These are phyloP conservation scores for Ephydatia muelleri DNA, from an alignment of 37 sponge, comb jelly and placozoan genomes.

Conservation along the genomic window DNA sequence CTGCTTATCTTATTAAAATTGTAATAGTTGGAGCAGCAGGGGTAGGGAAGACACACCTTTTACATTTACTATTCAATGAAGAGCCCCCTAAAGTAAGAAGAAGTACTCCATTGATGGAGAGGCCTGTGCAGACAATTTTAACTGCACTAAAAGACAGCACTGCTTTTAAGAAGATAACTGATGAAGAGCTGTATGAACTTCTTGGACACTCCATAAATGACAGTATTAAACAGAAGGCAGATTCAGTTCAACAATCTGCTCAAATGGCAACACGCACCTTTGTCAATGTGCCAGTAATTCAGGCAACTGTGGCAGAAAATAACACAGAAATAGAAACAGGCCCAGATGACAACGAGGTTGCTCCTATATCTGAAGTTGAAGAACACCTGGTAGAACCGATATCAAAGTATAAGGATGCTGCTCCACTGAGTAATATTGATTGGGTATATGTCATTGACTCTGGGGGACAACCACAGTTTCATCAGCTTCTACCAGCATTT, in stretches of 20 bases:
- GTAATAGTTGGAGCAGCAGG: neutral
- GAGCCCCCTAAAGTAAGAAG: neutral
- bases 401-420: neutral
- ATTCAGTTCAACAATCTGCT: neutral
- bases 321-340: neutral
- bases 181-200: neutral
- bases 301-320: neutral
- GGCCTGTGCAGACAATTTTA: neutral
- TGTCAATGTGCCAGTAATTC: neutral
- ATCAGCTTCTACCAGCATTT: constrained; percentile 28
- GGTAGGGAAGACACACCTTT: neutral
- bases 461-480: constrained; percentile 46
- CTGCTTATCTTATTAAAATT: neutral
- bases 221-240: neutral
- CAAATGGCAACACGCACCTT: neutral
- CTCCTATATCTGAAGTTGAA: neutral
- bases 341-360: no score
- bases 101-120: neutral
- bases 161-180: neutral
- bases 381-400: neutral
- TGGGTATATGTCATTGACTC: constrained; percentile 11
- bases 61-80: neutral
- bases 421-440: neutral
- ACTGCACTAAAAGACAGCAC: neutral
- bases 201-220: neutral